Conservation (phyloP, 2,797 vertebrate genomes). For the Artibeus jamaicensis region DNA sequence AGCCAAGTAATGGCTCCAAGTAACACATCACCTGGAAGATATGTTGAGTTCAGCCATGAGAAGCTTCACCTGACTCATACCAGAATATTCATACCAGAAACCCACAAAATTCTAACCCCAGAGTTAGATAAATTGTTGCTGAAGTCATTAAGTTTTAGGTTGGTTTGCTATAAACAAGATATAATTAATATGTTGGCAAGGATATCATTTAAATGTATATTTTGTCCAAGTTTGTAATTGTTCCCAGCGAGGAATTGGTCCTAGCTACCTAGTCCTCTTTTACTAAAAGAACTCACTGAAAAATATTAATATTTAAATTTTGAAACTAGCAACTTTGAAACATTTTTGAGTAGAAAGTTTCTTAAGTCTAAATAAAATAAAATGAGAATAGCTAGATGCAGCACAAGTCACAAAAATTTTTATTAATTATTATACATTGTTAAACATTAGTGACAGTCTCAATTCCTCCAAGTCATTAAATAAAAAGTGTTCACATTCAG, state of each 20-base stretch:
- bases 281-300: not conserved
- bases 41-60: not conserved
- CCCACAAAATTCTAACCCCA: not conserved
- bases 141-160: not conserved
- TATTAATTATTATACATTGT: not conserved
- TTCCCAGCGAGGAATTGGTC: not conserved
- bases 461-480: not conserved
- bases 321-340: not conserved
- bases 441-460: not conserved
- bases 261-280: not conserved
- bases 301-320: not conserved
- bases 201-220: not conserved
- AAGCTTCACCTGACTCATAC: not conserved
- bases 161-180: not conserved
- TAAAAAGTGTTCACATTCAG: not conserved
- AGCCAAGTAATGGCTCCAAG: not conserved
- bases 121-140: not conserved
- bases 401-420: not conserved
- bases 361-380: constrained; percentile 9
- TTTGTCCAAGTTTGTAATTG: not conserved
- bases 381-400: not conserved
- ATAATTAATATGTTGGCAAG: not conserved
- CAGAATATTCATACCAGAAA: not conserved
- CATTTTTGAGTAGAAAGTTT: not conserved
- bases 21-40: not conserved